These are phyloP conservation scores for Hoplostethus atlanticus DNA, from an alignment of 2,797 vertebrate genomes.

Conservation along the genomic window DNA sequence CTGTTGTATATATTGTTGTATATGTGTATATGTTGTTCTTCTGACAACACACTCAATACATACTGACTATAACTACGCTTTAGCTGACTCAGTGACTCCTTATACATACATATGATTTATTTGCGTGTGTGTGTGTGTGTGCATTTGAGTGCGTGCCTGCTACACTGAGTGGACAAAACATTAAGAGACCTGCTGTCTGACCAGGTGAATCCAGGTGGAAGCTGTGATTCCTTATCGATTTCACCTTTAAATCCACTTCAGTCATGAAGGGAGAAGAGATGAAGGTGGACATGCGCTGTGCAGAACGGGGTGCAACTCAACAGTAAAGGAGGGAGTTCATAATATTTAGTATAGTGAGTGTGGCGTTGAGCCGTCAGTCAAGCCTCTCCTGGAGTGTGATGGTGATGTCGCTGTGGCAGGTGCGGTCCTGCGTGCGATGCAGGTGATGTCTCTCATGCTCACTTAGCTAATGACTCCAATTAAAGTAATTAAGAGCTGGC, in stretches of 20 bases:
- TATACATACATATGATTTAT: neutral
- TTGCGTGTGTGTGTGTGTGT: neutral
- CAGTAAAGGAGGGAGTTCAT: too few relatives aligned
- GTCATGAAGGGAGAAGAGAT: too few relatives aligned
- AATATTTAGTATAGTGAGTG: slow-evolving; percentile 6
- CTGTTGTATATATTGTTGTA: too few relatives aligned
- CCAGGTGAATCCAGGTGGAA: too few relatives aligned
- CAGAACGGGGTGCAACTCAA: too few relatives aligned
- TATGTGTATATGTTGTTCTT: too few relatives aligned
- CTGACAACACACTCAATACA: too few relatives aligned
- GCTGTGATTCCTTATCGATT: too few relatives aligned
- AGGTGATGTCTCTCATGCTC: slow-evolving; percentile 84
- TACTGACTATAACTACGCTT: too few relatives aligned
- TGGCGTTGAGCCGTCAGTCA: slow-evolving; percentile 51
- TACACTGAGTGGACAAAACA: neutral
- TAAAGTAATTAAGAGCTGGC: slow-evolving; percentile 88
- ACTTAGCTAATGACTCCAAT: slow-evolving; percentile 86
- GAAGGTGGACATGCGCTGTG: too few relatives aligned
- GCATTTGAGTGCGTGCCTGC: slow-evolving; percentile 11
- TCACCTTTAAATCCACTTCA: too few relatives aligned
- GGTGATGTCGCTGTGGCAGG: slow-evolving; percentile 70
- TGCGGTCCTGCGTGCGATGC: slow-evolving; percentile 77
- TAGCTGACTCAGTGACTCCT: neutral
- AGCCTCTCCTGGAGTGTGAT: slow-evolving; percentile 60
- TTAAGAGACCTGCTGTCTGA: too few relatives aligned